Percentiles rank a stretch among this genome's conserved stretches.
Conservation (phyloP, 1,140 invertebrate genomes). For the Saccostrea cuccullata region DNA sequence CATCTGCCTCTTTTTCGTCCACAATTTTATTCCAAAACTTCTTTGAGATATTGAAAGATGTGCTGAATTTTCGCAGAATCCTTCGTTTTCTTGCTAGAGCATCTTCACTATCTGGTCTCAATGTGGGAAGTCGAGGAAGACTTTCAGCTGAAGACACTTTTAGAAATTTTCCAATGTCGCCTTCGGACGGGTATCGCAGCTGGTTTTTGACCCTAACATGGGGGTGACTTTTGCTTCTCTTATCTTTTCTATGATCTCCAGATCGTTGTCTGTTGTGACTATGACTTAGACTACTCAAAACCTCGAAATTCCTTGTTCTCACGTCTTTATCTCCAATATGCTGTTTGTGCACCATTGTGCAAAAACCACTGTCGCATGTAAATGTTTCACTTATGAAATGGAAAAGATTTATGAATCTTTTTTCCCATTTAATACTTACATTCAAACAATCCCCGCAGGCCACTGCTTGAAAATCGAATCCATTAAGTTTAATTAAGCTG, state of each 20-base stretch:
- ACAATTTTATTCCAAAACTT: neutral
- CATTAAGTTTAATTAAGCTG: constrained; percentile 22
- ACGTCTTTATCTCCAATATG: neutral
- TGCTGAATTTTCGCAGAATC: constrained; percentile 6
- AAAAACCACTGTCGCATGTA: neutral
- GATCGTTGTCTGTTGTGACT: neutral
- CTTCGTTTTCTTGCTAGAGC: neutral
- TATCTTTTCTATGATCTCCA: neutral
- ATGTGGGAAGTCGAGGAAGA: neutral
- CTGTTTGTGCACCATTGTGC: constrained; percentile 1
- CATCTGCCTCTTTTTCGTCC: neutral
- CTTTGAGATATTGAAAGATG: neutral
- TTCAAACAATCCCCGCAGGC: neutral
- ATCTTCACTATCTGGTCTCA: neutral
- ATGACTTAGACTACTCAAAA: neutral
- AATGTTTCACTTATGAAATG: constrained; percentile 17
- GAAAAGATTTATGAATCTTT: constrained; percentile 5
- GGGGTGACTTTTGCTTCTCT: constrained; percentile 21
- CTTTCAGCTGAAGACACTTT: neutral
- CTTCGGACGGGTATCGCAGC: neutral
- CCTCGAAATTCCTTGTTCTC: neutral
- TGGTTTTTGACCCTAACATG: neutral
- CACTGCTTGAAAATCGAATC: constrained; percentile 4
- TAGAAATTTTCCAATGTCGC: neutral
- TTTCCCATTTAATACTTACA: neutral